Evolutionary conservation across 2,888 invertebrate species (phyloP).

Genomic region (Clepsis dumicolana): DNA sequence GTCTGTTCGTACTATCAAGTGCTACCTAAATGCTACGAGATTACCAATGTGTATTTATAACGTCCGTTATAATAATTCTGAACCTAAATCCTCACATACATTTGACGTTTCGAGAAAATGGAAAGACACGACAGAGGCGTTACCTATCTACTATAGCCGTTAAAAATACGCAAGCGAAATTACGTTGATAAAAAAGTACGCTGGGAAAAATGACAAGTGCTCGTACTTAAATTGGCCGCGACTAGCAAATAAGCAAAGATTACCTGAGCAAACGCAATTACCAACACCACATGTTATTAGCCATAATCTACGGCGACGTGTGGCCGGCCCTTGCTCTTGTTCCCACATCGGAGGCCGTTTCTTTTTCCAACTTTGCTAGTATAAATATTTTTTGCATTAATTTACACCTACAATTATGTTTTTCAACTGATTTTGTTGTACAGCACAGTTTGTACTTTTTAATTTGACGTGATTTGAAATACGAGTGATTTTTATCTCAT

Average conservation of each 20-base stretch:
- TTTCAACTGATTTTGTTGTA: neutral
- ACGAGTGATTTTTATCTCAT: no score
- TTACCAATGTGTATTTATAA: no score
- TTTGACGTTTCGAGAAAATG: no score
- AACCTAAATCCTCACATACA: no score
- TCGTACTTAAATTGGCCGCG: neutral
- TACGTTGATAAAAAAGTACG: neutral
- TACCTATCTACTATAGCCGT: no score
- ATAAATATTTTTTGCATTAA: neutral
- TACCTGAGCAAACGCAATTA: slow-evolving; percentile 34
- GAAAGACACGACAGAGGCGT: no score
- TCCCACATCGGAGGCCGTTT: slow-evolving; percentile 30
- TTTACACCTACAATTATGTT: neutral
- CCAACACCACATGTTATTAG: slow-evolving; percentile 23
- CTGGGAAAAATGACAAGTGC: slow-evolving; percentile 8
- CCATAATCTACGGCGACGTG: slow-evolving; percentile 22
- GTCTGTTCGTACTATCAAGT: no score
- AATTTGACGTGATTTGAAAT: no score
- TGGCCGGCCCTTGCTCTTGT: slow-evolving; percentile 26
- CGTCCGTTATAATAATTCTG: no score
- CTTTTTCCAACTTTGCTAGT: slow-evolving; percentile 11
- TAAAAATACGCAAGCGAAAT: no score
- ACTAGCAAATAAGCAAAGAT: slow-evolving; percentile 24
- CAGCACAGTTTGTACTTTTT: neutral
- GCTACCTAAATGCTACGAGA: no score